Evolutionary conservation across 2,888 invertebrate genomes (phyloP), one percentile per base, ranked within the genome.

Genomic region (Acleris literana): DNA sequence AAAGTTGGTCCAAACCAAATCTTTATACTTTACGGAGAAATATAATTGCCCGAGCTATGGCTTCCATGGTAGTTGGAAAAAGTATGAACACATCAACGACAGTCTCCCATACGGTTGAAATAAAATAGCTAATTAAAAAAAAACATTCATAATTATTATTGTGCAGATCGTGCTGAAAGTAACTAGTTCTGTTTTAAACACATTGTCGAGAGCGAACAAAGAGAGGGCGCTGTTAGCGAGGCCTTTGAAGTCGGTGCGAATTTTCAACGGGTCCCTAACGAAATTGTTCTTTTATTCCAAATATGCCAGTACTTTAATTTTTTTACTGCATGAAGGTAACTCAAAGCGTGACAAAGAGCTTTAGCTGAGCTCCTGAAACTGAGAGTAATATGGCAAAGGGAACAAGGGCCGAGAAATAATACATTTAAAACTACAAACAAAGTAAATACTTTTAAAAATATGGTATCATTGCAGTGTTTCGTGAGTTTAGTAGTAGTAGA

Each of bases 211-310:
- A 84, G 82, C 84, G 81, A 86, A 88, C 86, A 87, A 84, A 87
- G 84, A 84, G 83, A 81, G 81, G 81, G 82, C 83, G 83, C 82
- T 84, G 86, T 84, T 88, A 87, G 85, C 89, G 86, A 79, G 85
- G 80, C 85, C 87, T 91, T 91, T 91, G 90, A 90, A 88, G 87
- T 90, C 84, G 80, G 84, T 83, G 80, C 46, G 58, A 64, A 85
- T 88, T 88, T 90, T 77, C 86, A 86, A 80, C 85, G 86, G 84
- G 85, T 84, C 85, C 87, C 88, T 89, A 90, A 90, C 89, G 83
- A 86, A 89, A 90, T 90, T 90, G 87, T 90, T 89, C 89, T 86
- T 89, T 89, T 87, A 85, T 84, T 83, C 78, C 87, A 87, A 90
- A 88, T 84, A 86, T 83, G 82, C 80, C 77, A 82, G 83, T 82